Evolutionary conservation across 2,888 invertebrate genomes (phyloP), one percentile per base, ranked within the genome.

Genomic region (Eupithecia subumbrata): DNA sequence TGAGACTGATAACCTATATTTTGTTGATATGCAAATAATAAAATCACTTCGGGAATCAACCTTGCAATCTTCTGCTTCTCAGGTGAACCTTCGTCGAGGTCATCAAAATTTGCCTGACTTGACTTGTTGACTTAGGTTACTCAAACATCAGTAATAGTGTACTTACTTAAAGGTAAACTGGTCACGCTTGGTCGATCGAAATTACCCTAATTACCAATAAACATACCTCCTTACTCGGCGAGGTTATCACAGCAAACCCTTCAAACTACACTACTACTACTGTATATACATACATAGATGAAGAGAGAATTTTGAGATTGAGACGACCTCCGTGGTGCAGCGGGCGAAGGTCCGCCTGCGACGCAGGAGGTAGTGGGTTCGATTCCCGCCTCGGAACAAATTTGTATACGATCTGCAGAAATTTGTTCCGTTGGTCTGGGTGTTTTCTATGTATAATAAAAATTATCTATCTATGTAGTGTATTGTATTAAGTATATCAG

Each of bases 111-210:
- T 69, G 69, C 34, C 69, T 16, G 25, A 37, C 18, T 40, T 37
- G 66, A 37, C 66, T 66, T 69, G 72, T 73, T 73, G 60, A 70
- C 70, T 60, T 40, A 25, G 56, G 70, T n/a, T n/a, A 14, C n/a
- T 22, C 56, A 71, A 71, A 71, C 40, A 68, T 45, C 25, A 40
- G 5, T 16, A 60, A 60, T 60, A 60, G 25, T 12, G 5, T 60
- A 60, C 60, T 60, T 60, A 56, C 12, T 3, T 11, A 25, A 3
- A 25, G 16, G 68, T 25, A 64, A 34, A 68, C 67, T 40, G 67
- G 67, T 40, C 43, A 68, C 43, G 68, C 40, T 22, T 68, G 43
- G 43, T 43, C 43, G 22, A 43, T 22, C 43, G 16, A 68, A 43
- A 43, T 45, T 68, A 43, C 37, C 43, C 22, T 45, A 45, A 68